Conservation (phyloP, 2,888 invertebrate species). For the Atrina japonica region DNA sequence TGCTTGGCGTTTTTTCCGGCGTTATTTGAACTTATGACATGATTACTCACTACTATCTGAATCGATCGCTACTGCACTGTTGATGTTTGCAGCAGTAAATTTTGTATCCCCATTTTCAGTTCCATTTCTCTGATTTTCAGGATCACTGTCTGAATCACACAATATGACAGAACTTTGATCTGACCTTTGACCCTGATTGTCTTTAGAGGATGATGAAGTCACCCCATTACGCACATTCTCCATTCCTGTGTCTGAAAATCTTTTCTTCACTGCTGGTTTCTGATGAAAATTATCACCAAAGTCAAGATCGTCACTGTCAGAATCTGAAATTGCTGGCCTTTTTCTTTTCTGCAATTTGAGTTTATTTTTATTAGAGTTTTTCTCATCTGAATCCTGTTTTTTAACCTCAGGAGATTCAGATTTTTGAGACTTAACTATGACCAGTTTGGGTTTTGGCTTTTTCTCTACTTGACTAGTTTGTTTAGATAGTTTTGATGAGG, state of each 20-base stretch:
- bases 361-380: background rate
- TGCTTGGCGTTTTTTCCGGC: too few species aligned
- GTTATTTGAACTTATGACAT: too few species aligned
- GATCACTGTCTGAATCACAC: too few species aligned
- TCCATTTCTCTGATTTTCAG: too few species aligned
- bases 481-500: background rate
- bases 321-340: constrained; percentile 49
- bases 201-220: too few species aligned
- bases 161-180: too few species aligned
- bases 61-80: too few species aligned
- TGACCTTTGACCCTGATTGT: too few species aligned
- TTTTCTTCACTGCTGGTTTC: constrained; percentile 10
- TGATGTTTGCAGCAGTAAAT: too few species aligned
- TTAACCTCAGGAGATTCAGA: constrained; percentile 32
- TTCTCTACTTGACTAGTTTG: constrained; percentile 4
- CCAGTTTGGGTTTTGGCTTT: constrained; percentile 50
- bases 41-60: too few species aligned
- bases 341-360: constrained; percentile 50
- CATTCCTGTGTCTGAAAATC: background rate
- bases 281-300: constrained; percentile 22
- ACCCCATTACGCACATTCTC: too few species aligned
- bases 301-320: constrained; percentile 50
- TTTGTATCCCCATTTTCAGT: too few species aligned
- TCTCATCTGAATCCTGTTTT: background rate
- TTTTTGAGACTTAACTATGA: constrained; percentile 56